A percentile compares a stretch with the other conserved stretches of the same genome.
Evolutionary conservation across 2,888 invertebrate species (phyloP).

Genomic region (Onthophagus sagittarius): DNA sequence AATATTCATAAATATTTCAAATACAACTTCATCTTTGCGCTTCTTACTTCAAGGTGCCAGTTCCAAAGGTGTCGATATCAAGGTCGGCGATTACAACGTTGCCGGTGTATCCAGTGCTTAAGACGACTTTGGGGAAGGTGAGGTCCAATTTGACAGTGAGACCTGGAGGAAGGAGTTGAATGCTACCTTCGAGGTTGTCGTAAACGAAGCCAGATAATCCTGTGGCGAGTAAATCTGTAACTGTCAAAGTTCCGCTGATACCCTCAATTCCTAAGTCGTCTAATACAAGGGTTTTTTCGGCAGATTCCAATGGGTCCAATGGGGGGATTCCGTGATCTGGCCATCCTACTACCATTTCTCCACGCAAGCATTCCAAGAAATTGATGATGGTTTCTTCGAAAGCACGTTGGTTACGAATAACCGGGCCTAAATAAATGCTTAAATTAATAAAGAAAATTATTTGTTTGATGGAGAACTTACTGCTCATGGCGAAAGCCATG

Average conservation of each 20-base stretch:
- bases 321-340: conserved; percentile 9
- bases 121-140: conserved; percentile 4
- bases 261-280: background rate
- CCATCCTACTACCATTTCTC: background rate
- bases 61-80: conserved; percentile 7
- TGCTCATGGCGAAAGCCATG: too few species aligned
- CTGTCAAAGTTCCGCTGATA: conserved; percentile 3
- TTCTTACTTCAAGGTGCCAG: conserved; percentile 16
- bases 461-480: too few species aligned
- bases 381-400: conserved; percentile 5
- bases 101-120: conserved; percentile 12
- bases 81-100: background rate
- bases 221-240: background rate
- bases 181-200: conserved; percentile 3
- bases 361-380: conserved; percentile 7
- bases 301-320: conserved; percentile 5
- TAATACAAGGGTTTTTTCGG: background rate
- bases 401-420: background rate
- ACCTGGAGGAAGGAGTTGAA: conserved; percentile 18
- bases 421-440: too few species aligned
- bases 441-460: too few species aligned
- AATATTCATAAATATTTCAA: background rate
- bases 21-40: background rate
- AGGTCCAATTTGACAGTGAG: conserved; percentile 13
- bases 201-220: conserved; percentile 9